Percentiles rank a stretch among this genome's conserved stretches.
Conservation (phyloP, 1,140 invertebrate species). For the Archivesica marissinica region DNA sequence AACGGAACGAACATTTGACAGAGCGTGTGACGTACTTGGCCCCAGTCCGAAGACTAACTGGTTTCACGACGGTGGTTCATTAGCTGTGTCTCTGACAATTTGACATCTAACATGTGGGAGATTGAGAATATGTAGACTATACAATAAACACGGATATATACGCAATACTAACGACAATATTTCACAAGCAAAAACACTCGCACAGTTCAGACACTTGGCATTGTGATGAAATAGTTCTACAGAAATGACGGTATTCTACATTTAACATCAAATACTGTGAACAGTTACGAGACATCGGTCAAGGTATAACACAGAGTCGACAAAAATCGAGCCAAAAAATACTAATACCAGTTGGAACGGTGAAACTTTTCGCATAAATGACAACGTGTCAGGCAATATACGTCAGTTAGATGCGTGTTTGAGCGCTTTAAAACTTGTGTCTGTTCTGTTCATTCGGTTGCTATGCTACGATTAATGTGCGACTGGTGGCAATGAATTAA, state of each 20-base stretch:
- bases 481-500: background rate
- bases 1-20: too few species aligned
- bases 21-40: too few species aligned
- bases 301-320: background rate
- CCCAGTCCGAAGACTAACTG: too few species aligned
- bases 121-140: too few species aligned
- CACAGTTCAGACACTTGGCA: too few species aligned
- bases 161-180: too few species aligned
- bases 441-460: background rate
- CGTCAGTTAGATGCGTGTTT: background rate
- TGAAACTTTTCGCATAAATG: conserved; percentile 36
- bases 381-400: conserved; percentile 23
- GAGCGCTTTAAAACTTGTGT: background rate
- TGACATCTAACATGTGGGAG: too few species aligned
- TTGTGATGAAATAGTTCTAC: background rate
- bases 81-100: too few species aligned
- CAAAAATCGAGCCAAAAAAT: conserved; percentile 33
- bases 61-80: too few species aligned
- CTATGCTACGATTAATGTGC: background rate
- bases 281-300: background rate
- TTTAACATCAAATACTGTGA: conserved; percentile 20
- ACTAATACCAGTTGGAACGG: conserved; percentile 21
- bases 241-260: background rate
- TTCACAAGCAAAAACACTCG: too few species aligned
- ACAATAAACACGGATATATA: too few species aligned